Conservation (phyloP, 2,888 invertebrate species). For the Ectemnius lituratus region DNA sequence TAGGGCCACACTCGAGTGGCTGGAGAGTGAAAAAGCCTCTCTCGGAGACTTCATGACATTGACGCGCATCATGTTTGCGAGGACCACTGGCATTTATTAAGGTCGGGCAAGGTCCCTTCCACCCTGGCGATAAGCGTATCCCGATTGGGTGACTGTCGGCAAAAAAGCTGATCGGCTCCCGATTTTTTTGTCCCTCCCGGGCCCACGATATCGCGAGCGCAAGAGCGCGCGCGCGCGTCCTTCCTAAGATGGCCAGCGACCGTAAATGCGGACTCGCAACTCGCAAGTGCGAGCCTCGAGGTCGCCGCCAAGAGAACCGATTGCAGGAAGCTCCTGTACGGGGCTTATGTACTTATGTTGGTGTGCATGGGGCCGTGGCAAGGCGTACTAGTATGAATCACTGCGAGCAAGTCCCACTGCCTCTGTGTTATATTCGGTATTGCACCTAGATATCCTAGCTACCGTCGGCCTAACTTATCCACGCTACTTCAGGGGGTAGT, state of each 20-base stretch:
- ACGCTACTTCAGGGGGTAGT: too few relatives aligned
- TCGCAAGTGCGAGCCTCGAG: slow-evolving; percentile 48
- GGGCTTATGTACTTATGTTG: slow-evolving; percentile 19
- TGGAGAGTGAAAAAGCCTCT: too few relatives aligned
- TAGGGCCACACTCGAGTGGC: too few relatives aligned
- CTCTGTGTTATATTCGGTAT: slow-evolving; percentile 39
- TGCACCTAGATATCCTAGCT: slow-evolving; percentile 18
- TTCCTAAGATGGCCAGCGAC: slow-evolving; percentile 61
- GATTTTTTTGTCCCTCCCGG: slow-evolving; percentile 15
- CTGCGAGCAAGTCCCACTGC: slow-evolving; percentile 25
- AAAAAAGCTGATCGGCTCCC: slow-evolving; percentile 23
- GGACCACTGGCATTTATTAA: too few relatives aligned
- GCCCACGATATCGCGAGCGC: too few relatives aligned
- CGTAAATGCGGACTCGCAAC: slow-evolving; percentile 46
- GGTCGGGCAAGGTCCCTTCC: too few relatives aligned
- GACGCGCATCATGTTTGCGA: too few relatives aligned
- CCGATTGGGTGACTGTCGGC: neutral
- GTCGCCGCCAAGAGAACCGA: slow-evolving; percentile 46
- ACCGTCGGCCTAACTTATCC: neutral
- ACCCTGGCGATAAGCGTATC: too few relatives aligned
- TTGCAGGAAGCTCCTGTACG: slow-evolving; percentile 50
- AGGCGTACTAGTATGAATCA: slow-evolving; percentile 54
- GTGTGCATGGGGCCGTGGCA: slow-evolving; percentile 21
- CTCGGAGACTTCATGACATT: too few relatives aligned
- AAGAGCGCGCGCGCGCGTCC: slow-evolving; percentile 29